Evolutionary conservation across 64 coral and sea anemone species (phyloP).

Genomic region (Cladopsammia gracilis): DNA sequence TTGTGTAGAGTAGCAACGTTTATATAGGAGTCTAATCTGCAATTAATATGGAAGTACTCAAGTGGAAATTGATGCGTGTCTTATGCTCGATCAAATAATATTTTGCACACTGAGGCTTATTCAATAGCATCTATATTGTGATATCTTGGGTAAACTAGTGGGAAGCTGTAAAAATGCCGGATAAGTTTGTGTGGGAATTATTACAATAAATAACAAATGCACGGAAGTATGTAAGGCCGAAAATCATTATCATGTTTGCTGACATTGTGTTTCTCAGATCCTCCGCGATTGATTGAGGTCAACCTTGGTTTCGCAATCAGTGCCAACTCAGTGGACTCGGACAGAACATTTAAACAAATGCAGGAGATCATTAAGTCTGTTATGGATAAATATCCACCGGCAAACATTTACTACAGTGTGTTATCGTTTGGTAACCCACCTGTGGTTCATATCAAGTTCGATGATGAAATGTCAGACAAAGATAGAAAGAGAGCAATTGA

Average conservation of each 20-base stretch:
- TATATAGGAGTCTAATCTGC: too few relatives aligned
- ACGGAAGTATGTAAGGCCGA: too few relatives aligned
- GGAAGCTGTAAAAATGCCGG: too few relatives aligned
- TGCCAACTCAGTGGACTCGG: constrained; percentile 54
- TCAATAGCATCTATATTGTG: too few relatives aligned
- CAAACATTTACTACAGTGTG: constrained; percentile 30
- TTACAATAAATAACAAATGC: too few relatives aligned
- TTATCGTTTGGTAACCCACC: constrained; percentile 57
- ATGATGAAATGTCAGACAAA: neutral
- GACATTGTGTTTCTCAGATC: neutral
- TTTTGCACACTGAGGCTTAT: too few relatives aligned
- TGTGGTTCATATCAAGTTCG: constrained; percentile 24
- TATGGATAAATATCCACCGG: constrained; percentile 44
- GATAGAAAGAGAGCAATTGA: constrained; percentile 27
- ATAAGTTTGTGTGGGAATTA: too few relatives aligned
- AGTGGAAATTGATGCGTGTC: too few relatives aligned
- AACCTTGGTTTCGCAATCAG: constrained; percentile 76
- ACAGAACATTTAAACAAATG: constrained; percentile 63
- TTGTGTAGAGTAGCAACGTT: too few relatives aligned
- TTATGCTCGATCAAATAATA: too few relatives aligned
- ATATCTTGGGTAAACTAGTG: too few relatives aligned
- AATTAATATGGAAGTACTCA: too few relatives aligned
- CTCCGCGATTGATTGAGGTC: constrained; percentile 16
- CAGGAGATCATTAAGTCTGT: constrained; percentile 66
- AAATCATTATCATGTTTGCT: neutral